Conservation (phyloP, 2,113 vertebrate species). For the Chunga burmeisteri region DNA sequence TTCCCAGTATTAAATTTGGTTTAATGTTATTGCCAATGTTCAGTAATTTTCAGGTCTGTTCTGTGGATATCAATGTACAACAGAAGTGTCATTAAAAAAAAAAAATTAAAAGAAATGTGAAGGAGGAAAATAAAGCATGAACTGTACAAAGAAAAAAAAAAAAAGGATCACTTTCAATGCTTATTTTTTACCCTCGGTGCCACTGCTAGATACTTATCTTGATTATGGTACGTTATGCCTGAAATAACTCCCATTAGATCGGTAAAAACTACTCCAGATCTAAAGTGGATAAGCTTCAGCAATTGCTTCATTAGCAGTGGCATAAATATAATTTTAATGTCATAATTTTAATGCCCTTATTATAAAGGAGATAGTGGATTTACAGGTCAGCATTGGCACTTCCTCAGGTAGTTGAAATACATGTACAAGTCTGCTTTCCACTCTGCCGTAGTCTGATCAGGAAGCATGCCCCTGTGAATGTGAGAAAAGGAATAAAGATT, state of each 20-base stretch:
- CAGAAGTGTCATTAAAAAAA: not conserved
- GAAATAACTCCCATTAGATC: not conserved
- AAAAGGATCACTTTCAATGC: not conserved
- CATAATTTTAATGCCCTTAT: not conserved
- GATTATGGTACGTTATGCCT: not conserved
- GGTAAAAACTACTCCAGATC: not conserved
- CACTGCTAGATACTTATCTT: not conserved
- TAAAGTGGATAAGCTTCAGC: not conserved
- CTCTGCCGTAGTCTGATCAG: not conserved
- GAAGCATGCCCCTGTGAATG: not conserved
- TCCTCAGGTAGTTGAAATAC: not conserved
- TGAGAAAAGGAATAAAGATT: not conserved
- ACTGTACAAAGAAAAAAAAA: not conserved
- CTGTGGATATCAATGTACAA: not conserved
- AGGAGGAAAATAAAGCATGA: not conserved
- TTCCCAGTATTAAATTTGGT: not conserved
- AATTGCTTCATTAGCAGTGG: not conserved
- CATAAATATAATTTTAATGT: not conserved
- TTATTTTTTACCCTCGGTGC: not conserved
- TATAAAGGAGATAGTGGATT: not conserved
- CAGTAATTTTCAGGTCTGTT: not conserved
- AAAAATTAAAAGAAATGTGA: not conserved
- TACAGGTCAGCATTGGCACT: not conserved
- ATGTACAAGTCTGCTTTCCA: not conserved
- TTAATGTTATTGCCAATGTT: not conserved